Base-by-base conservation (phyloP, 2,797 vertebrate genomes). In the Odontamblyopus rebecca region DNA sequence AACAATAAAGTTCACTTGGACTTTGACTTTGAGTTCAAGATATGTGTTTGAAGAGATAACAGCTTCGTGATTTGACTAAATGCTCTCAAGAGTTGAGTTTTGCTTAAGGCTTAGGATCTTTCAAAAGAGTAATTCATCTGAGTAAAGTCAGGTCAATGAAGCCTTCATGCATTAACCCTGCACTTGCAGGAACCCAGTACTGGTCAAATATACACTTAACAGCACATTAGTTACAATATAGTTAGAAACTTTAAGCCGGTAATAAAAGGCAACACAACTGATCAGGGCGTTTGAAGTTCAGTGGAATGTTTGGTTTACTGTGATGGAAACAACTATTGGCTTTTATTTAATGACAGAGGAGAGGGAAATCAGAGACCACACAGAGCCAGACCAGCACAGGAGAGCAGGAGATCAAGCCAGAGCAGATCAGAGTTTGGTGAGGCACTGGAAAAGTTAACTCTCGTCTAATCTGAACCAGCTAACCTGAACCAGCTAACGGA, bases 341-440 rank as follows among this genome's bases (percentile, higher is more conserved):
- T 65, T 65, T 65, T 65, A 65, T 50, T 50, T 65, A 41, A 65
- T 65, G 63, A 65, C 62, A 64, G 41, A 48, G 23, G 26, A 48
- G 63, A 12, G 41, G 6, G 41, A 63, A 63, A 41, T n/a, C 61
- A 41, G 61, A 64, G 41, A 65, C 62, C 62, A 44, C 41, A 48
- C 41, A 27, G 26, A 65, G n/a, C 62, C 13, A 65, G 23, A 48
- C 41, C n/a, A 9, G 38, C 32, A 3, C 53, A 54, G 19, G 5
- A 38, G 32, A 35, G 30, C 23, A 23, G 23, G 23, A 23, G 23
- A 23, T 23, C 23, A 23, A 23, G 23, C 23, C 23, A 38, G 32
- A 35, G 30, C 30, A 62, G 61, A 62, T 3, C 18, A 62, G 61
- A n/a, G 35, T 44, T 0, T 35, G 32, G 41, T 6, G 19, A 63